Evolutionary conservation across 1,140 invertebrate species (phyloP).

Genomic region (Drosophila carrolli): DNA sequence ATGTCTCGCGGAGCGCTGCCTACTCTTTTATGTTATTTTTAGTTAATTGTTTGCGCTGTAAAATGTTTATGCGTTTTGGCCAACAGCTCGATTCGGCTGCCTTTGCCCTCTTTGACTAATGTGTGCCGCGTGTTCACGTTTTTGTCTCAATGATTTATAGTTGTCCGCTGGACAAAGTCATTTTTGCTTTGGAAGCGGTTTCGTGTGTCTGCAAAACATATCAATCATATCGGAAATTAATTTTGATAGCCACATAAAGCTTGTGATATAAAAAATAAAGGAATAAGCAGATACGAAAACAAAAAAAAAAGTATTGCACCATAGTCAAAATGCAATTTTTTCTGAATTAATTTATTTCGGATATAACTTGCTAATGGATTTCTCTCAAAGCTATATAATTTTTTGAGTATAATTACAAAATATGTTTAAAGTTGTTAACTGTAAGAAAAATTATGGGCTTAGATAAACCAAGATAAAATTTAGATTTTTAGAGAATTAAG

Average conservation of each 20-base stretch:
- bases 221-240: constrained; percentile 78
- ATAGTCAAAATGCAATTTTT: constrained; percentile 6
- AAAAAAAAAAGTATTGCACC: constrained; percentile 24
- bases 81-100: constrained; percentile 50
- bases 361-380: background rate
- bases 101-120: constrained; percentile 79
- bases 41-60: constrained; percentile 81
- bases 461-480: too few relatives aligned
- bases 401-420: too few relatives aligned
- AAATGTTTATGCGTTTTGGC: constrained; percentile 80
- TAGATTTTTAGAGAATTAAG: too few relatives aligned
- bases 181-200: constrained; percentile 54
- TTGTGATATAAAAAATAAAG: constrained; percentile 14
- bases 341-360: constrained; percentile 2
- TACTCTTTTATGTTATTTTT: constrained; percentile 77
- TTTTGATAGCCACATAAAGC: constrained; percentile 67
- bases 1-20: constrained; percentile 50
- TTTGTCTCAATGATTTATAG: constrained; percentile 72
- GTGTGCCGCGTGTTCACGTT: constrained; percentile 72
- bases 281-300: constrained; percentile 7
- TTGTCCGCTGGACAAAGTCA: constrained; percentile 48
- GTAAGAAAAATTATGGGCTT: too few relatives aligned
- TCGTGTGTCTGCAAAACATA: constrained; percentile 56
- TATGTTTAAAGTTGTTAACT: too few relatives aligned
- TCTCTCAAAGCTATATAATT: background rate